These are phyloP conservation scores for Tretioscincus oriximinensis DNA, from an alignment of 2,113 vertebrate genomes.

Conservation along the genomic window DNA sequence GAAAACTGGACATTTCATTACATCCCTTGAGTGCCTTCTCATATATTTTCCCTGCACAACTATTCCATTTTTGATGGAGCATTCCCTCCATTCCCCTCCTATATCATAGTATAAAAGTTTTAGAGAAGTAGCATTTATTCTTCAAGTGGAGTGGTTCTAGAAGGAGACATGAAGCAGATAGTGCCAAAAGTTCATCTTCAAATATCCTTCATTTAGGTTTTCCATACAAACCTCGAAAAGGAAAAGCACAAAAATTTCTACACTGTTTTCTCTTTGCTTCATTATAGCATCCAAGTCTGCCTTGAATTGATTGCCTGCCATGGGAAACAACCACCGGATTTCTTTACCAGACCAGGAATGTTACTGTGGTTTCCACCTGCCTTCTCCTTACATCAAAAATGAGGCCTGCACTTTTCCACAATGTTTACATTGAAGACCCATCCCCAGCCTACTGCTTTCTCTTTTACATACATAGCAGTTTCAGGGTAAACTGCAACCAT, in stretches of 20 bases:
- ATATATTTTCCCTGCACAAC: background rate
- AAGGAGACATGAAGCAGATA: background rate
- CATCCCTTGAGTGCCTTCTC: conserved; percentile 4
- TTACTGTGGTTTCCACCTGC: background rate
- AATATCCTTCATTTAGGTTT: background rate
- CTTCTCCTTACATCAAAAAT: background rate
- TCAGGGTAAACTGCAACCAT: conserved; percentile 14
- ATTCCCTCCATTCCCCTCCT: background rate
- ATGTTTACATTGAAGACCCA: background rate
- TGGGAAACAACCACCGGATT: background rate
- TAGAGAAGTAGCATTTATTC: conserved; percentile 12
- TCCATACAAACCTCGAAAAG: background rate
- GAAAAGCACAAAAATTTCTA: background rate
- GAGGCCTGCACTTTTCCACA: background rate
- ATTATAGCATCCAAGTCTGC: background rate
- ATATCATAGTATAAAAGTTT: conserved; percentile 2
- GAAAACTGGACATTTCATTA: background rate
- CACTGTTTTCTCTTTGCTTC: background rate
- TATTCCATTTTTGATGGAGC: background rate
- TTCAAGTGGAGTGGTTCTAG: background rate
- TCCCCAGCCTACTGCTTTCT: background rate
- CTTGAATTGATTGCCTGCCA: conserved; percentile 7
- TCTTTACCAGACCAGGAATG: background rate
- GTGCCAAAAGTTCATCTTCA: background rate
- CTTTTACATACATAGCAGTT: conserved; percentile 1